Evolutionary conservation across 2,888 invertebrate species (phyloP).

Genomic region (Pseudolycoriella hygida): DNA sequence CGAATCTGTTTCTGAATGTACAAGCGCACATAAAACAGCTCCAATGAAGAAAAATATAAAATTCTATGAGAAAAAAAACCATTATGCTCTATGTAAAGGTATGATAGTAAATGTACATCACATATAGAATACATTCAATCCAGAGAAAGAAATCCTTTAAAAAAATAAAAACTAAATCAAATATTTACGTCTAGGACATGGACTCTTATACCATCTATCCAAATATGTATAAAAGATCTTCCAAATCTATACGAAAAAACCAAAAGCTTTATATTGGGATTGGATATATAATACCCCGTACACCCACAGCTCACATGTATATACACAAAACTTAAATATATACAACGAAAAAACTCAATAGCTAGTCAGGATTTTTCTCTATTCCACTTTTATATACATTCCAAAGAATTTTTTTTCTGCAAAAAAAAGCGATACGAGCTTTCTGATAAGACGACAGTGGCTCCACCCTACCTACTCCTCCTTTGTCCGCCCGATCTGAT

Average conservation of each 20-base stretch:
- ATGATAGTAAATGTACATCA: too few species aligned
- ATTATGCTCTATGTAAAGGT: too few species aligned
- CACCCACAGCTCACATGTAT: not conserved
- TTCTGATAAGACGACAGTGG: constrained; percentile 9
- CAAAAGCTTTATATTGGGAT: too few species aligned
- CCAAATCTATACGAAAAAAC: too few species aligned
- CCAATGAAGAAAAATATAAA: too few species aligned
- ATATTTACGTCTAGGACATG: constrained; percentile 7
- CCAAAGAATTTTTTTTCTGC: not conserved
- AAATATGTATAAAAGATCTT: not conserved
- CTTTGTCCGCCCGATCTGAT: constrained; percentile 3
- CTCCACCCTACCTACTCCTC: constrained; percentile 6
- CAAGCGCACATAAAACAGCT: too few species aligned
- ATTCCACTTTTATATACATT: not conserved
- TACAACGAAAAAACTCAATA: too few species aligned
- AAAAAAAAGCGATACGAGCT: constrained; percentile 6
- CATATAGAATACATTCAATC: too few species aligned
- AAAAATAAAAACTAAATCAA: constrained; percentile 6
- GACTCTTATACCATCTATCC: not conserved
- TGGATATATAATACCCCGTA: not conserved
- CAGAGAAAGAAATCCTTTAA: constrained; percentile 2
- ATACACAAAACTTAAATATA: too few species aligned
- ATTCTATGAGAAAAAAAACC: too few species aligned
- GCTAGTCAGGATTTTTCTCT: too few species aligned
- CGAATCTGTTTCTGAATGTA: too few species aligned